Evolutionary conservation across 1,140 invertebrate species (phyloP).

Genomic region (Dendrolimus punctatus): DNA sequence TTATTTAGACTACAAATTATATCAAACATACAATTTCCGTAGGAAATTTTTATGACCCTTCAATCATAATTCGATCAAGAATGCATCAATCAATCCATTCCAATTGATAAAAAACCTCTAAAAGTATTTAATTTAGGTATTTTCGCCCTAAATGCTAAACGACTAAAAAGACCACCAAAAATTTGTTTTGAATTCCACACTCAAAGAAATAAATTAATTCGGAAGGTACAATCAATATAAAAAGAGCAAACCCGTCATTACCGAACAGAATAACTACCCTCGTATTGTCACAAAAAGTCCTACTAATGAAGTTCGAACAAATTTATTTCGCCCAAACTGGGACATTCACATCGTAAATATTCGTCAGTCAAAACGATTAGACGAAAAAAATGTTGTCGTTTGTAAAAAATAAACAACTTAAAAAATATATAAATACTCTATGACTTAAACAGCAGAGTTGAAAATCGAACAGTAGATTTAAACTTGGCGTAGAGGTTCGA

Average conservation of each 20-base stretch:
- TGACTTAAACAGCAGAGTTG: neutral
- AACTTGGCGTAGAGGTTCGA: slow-evolving; percentile 1
- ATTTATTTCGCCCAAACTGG: slow-evolving; percentile 59
- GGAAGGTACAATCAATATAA: slow-evolving; percentile 53
- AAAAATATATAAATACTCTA: neutral
- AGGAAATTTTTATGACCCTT: too few species aligned
- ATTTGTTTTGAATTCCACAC: neutral
- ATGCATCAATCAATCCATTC: too few species aligned
- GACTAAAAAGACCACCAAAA: too few species aligned
- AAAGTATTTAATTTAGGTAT: too few species aligned
- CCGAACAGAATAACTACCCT: slow-evolving; percentile 42
- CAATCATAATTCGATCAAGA: too few species aligned
- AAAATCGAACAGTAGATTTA: neutral
- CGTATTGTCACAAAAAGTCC: slow-evolving; percentile 34
- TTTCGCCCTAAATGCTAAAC: too few species aligned
- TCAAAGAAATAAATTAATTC: slow-evolving; percentile 17
- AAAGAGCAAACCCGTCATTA: slow-evolving; percentile 34
- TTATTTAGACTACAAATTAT: too few species aligned
- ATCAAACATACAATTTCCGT: too few species aligned
- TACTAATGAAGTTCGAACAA: slow-evolving; percentile 58
- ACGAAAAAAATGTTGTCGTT: slow-evolving; percentile 47
- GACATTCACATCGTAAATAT: slow-evolving; percentile 65
- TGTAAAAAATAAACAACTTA: slow-evolving; percentile 28
- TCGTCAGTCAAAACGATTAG: slow-evolving; percentile 65
- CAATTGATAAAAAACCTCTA: too few species aligned